Evolutionary conservation across 2,888 invertebrate genomes (phyloP), one percentile per base, ranked within the genome.

Genomic region (Parasteatoda lunata): DNA sequence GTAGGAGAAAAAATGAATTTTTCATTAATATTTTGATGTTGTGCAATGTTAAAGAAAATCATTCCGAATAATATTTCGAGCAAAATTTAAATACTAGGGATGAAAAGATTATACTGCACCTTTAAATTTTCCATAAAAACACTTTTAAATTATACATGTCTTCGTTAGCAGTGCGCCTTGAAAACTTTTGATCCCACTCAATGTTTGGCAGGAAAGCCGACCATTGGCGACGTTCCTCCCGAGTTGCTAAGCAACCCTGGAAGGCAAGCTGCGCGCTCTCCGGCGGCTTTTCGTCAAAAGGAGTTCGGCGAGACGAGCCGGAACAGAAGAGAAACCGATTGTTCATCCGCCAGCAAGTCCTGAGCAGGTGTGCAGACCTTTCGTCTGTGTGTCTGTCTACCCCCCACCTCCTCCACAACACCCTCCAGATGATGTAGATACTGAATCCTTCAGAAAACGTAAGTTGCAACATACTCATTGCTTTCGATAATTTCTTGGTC

Each of bases 281-380:
- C 75, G 30, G 51, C 15, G 69, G 15, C n/a, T 52, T 30, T 48
- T 54, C 80, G 85, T 86, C 85, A 86, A 86, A 86, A 86, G 80
- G 76, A 80, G 70, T 76, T 77, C 76, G 59, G 85, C 76, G 48
- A 80, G 78, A 77, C 66, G 77, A 66, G 70, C 76, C 76, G 77
- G 65, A 81, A 72, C 79, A 80, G 80, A 86, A 80, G 71, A 71
- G 80, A 75, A 79, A 54, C 79, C 72, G 84, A 77, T 69, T 51
- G 80, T 69, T 69, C 77, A 66, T 71, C 80, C 66, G 68, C 69
- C 64, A 76, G 76, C 76, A 68, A 79, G 65, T 59, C 72, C 73
- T n/a, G 48, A 68, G 77, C 49, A 68, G 66, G 77, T 77, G 77
- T 77, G 77, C 73, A 68, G 66, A 64, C 65, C 64, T 70, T 68